phyloP scores from a whole-genome alignment of 2,888 invertebrate genomes.

The Xanthia icteritia region DNA sequence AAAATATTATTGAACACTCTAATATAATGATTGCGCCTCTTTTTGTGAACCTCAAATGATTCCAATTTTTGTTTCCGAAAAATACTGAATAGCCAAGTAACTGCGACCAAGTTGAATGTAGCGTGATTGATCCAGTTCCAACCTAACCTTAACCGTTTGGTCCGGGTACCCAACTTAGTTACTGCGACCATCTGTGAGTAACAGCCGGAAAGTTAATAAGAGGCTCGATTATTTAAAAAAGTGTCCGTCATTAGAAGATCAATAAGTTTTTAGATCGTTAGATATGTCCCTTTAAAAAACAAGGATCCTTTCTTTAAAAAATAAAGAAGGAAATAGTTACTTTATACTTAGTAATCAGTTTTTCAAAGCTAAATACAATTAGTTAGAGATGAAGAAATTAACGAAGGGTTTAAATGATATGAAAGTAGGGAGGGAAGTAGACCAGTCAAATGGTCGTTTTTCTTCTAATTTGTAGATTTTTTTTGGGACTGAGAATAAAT shows the following conservation, averaged over 20 bases:
- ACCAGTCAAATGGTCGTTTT: constrained; percentile 24
- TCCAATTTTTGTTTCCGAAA: background rate
- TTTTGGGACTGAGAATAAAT: constrained; percentile 14
- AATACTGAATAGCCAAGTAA: background rate
- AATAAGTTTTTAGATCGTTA: background rate
- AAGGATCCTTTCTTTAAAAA: background rate
- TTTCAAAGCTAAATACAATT: constrained; percentile 31
- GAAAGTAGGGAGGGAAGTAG: constrained; percentile 26
- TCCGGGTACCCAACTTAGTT: too few relatives aligned
- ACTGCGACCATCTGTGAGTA: background rate
- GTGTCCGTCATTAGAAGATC: background rate
- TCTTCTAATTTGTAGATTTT: constrained; percentile 37
- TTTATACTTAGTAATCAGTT: constrained; percentile 25
- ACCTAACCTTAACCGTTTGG: too few relatives aligned
- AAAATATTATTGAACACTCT: background rate
- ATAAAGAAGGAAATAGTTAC: background rate
- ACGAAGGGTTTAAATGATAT: constrained; percentile 33
- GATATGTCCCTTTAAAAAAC: background rate
- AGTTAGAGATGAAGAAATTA: constrained; percentile 38
- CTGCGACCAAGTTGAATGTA: background rate
- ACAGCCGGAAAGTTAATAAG: background rate
- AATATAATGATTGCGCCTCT: background rate
- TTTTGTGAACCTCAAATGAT: background rate
- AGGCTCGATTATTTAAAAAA: background rate
- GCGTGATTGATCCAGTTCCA: too few relatives aligned